A percentile compares a stretch with the other conserved stretches of the same genome.
These are phyloP conservation scores for Sebastes ruberrimus DNA, from an alignment of 2,797 vertebrate species.

Conservation along the genomic window DNA sequence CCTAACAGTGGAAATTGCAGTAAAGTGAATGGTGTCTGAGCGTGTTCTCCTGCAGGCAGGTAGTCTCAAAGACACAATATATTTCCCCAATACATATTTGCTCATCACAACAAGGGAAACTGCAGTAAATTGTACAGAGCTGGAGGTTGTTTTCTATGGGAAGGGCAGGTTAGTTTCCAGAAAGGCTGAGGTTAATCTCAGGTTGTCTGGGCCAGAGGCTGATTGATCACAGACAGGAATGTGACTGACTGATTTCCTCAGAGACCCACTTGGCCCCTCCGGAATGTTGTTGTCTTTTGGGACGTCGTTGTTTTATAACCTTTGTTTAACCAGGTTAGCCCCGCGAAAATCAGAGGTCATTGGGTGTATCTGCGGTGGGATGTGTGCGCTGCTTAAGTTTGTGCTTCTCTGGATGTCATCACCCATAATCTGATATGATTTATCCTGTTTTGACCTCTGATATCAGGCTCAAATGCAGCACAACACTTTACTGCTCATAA, in stretches of 20 bases:
- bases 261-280: conserved; percentile 69
- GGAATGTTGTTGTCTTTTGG: conserved; percentile 77
- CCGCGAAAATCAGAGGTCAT: conserved; percentile 3
- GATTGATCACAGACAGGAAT: conserved; percentile 83
- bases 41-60: conserved; percentile 22
- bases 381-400: background rate
- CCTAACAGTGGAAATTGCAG: conserved; percentile 34
- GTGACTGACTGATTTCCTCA: conserved; percentile 76
- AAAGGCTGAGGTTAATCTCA: conserved; percentile 63
- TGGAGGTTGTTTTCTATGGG: conserved; percentile 41
- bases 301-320: conserved; percentile 63
- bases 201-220: conserved; percentile 76
- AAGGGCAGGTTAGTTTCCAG: conserved; percentile 67
- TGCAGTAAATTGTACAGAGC: conserved; percentile 5
- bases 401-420: background rate
- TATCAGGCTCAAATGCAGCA: background rate
- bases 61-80: conserved; percentile 6
- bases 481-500: background rate
- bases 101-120: conserved; percentile 36
- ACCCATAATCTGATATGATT: background rate
- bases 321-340: conserved; percentile 64
- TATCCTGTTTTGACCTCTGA: background rate
- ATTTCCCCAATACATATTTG: conserved; percentile 24
- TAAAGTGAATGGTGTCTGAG: conserved; percentile 21
- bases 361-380: background rate